Evolutionary conservation across 2,797 vertebrate genomes (phyloP).

Genomic region (Argentina silus): DNA sequence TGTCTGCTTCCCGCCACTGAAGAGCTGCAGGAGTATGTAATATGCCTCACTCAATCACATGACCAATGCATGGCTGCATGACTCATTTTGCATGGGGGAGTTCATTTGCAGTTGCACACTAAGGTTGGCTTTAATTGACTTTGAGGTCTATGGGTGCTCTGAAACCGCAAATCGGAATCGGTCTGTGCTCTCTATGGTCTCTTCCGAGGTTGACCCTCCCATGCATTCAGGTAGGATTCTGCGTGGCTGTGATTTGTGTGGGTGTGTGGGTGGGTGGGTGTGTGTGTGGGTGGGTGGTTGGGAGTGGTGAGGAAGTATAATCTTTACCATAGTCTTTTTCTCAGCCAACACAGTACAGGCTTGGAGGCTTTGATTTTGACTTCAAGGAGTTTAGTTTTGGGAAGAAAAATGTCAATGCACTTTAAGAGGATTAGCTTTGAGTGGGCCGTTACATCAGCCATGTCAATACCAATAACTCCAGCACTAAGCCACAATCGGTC

Average conservation of each 20-base stretch:
- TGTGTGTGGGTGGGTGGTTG: slow-evolving; percentile 26
- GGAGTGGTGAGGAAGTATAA: slow-evolving; percentile 10
- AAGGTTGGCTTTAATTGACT: slow-evolving; percentile 24
- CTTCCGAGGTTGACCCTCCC: slow-evolving; percentile 31
- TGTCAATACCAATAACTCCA: background rate
- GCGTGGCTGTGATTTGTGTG: slow-evolving; percentile 22
- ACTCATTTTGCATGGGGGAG: slow-evolving; percentile 81
- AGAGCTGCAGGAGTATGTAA: slow-evolving; percentile 49
- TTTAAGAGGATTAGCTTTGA: slow-evolving; percentile 21
- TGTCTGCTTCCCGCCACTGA: slow-evolving; percentile 71
- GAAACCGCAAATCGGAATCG: slow-evolving; percentile 28
- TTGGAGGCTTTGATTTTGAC: slow-evolving; percentile 27
- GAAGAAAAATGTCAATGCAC: background rate
- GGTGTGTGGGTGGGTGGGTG: slow-evolving; percentile 8
- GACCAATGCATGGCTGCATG: slow-evolving; percentile 88
- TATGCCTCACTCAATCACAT: slow-evolving; percentile 48
- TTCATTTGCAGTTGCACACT: slow-evolving; percentile 1
- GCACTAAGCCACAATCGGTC: slow-evolving; percentile 2
- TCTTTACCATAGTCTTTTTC: slow-evolving; percentile 9
- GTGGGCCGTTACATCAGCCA: slow-evolving; percentile 15
- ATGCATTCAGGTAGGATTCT: slow-evolving; percentile 59
- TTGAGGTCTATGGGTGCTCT: slow-evolving; percentile 33
- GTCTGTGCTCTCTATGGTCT: slow-evolving; percentile 34
- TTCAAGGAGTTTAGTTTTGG: slow-evolving; percentile 9
- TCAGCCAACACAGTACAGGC: slow-evolving; percentile 12